Evolutionary conservation across 2,797 vertebrate genomes (phyloP).

Genomic region (Halcyon smyrnensis): DNA sequence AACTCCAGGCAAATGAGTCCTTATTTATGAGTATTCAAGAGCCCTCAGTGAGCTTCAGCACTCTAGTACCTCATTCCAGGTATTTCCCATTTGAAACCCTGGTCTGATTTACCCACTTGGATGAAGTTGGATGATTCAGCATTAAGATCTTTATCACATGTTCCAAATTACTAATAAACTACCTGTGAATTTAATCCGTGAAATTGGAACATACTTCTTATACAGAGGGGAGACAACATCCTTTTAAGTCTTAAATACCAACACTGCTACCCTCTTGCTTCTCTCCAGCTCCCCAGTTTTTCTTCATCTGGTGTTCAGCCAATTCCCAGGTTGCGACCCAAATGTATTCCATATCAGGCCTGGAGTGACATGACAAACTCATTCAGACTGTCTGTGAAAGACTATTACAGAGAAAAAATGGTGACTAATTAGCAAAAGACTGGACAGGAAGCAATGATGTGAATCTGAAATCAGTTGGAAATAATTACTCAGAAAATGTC

Average conservation of each 20-base stretch:
- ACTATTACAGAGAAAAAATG: neutral
- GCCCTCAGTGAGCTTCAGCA: neutral
- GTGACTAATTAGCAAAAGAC: neutral
- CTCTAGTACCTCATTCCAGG: neutral
- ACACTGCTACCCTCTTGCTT: neutral
- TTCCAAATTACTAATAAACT: neutral
- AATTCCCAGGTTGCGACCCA: neutral
- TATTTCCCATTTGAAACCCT: neutral
- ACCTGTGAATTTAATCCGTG: neutral
- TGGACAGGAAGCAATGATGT: accelerated
- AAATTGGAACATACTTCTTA: neutral
- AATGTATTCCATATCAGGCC: neutral
- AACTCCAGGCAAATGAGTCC: neutral
- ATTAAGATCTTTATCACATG: neutral
- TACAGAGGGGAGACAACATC: neutral
- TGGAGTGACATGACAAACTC: neutral
- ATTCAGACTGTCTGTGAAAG: neutral
- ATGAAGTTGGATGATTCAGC: neutral
- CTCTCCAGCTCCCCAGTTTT: neutral
- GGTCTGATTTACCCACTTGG: neutral
- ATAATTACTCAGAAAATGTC: neutral
- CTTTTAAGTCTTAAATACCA: neutral
- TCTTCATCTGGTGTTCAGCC: neutral
- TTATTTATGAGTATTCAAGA: neutral
- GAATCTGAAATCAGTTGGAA: neutral